Base-by-base conservation (phyloP, 2,888 invertebrate species). In the Malachius bipustulatus region DNA sequence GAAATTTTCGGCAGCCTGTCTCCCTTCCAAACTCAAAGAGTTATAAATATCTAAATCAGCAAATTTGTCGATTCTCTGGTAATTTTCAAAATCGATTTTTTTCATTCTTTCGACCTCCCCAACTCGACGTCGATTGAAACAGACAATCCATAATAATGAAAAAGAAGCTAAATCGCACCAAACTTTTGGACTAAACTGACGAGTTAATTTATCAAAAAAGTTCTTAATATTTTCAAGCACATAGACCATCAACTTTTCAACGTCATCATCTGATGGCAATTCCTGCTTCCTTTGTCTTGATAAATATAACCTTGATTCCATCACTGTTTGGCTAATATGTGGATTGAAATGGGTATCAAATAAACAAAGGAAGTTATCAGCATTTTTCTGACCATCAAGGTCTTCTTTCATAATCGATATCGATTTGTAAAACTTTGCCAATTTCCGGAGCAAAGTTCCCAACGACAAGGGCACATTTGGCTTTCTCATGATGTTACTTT, bases 141-240 rank as follows among this genome's bases (percentile, higher is more conserved):
- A 6, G 6, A 19, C n/a, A 8, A 19, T 19, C 24, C 24, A 19
- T n/a, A 19, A n/a, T n/a, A 19, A 19, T 6, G 6, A 19, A 19
- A 19, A 19, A 8, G 24, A 19, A 8, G 24, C 24, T 19, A 19
- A n/a, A 19, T 19, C 24, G 6, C n/a, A 8, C 24, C 24, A 19
- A n/a, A 8, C 24, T 8, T n/a, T 19, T 8, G 6, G n/a, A 19
- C n/a, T n/a, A 19, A 19, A 19, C n/a, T 19, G 6, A 19, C 6
- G n/a, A 19, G 24, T 8, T n/a, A 19, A 8, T 19, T 19, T 19
- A 19, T 19, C 6, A n/a, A 19, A 19, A 6, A 19, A 19, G n/a
- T 19, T 19, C 24, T 19, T 19, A 19, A 19, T 19, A n/a, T 19
- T 19, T n/a, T n/a, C n/a, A n/a, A n/a, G n/a, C n/a, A n/a, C n/a